Base-by-base conservation (phyloP, 2,888 invertebrate species). In the Leptinotarsa haldemani region DNA sequence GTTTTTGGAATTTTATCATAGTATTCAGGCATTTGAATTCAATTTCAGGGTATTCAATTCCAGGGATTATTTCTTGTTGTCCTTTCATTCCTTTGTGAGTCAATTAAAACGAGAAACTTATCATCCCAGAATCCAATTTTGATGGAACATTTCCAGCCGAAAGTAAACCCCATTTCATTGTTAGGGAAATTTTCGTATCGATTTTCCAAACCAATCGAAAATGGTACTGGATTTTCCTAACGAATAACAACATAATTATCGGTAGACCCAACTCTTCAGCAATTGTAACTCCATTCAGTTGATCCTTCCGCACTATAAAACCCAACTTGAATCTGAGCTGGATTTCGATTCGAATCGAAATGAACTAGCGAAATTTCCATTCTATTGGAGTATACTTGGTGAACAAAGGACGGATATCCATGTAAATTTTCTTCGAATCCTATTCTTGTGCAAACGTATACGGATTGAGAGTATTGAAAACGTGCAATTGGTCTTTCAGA, bases 381-480 rank as follows among this genome's bases (percentile, higher is more conserved):
- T 74, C 67, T 66, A 71, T 70, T 65, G 71, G 25, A 66, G 68
- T 71, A 40, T 18, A 40, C 53, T 68, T 64, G 53, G 48, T 46
- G 70, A 71, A 70, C 74, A 70, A 68, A 67, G 66, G 52, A 64
- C 64, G 64, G 52, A 70, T 64, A 68, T 66, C 68, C 68, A 74
- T 74, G 74, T 74, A 74, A 71, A 74, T 74, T 74, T 74, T 66
- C 56, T 73, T 53, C 22, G 64, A 63, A 70, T 74, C 53, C 68
- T 47, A 50, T 58, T 53, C 48, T 53, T 16, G 58, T 63, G 71
- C 63, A 70, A 64, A 56, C 18, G 56, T 56, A 40, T 65, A 52
- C 61, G 13, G 40, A 3, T 30, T n/a, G 9, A 40, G n/a, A 40
- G 61, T 30, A 30, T 61, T 61, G 40, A 61, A 61, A 12, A 61